Conservation (phyloP, 2,888 invertebrate genomes). For the Lycaena phlaeas region DNA sequence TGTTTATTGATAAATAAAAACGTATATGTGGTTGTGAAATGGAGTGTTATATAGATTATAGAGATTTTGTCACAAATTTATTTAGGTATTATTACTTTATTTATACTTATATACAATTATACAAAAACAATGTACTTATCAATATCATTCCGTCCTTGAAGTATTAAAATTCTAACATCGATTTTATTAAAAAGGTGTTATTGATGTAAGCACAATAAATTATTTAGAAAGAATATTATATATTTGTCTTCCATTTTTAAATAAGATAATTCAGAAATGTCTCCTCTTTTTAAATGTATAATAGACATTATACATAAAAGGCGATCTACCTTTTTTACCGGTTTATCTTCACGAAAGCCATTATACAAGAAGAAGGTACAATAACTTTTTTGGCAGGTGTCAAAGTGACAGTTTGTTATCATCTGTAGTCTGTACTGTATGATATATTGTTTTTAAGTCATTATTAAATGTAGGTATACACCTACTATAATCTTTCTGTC, state of each 20-base stretch:
- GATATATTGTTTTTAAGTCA: not conserved
- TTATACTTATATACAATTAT: not conserved
- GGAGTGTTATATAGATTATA: constrained; percentile 1
- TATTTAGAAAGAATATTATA: not conserved
- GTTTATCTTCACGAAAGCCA: too few species aligned
- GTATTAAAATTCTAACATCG: not conserved
- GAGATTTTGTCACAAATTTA: constrained; percentile 8
- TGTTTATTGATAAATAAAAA: not conserved
- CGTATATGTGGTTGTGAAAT: constrained; percentile 9
- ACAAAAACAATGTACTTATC: not conserved
- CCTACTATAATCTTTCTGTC: not conserved
- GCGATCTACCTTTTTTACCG: too few species aligned
- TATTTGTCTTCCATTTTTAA: not conserved
- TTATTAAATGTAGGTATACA: too few species aligned
- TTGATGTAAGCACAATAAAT: not conserved
- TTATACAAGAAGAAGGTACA: too few species aligned
- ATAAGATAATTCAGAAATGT: not conserved
- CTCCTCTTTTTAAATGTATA: too few species aligned
- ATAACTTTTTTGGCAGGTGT: not conserved
- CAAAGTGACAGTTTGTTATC: not conserved
- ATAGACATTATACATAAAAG: too few species aligned
- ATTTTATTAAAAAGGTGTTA: not conserved
- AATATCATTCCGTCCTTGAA: not conserved
- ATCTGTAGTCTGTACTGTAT: not conserved
- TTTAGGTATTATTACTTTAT: not conserved